phyloP scores from a whole-genome alignment of 2,888 invertebrate species.

The Cetonia aurata region DNA sequence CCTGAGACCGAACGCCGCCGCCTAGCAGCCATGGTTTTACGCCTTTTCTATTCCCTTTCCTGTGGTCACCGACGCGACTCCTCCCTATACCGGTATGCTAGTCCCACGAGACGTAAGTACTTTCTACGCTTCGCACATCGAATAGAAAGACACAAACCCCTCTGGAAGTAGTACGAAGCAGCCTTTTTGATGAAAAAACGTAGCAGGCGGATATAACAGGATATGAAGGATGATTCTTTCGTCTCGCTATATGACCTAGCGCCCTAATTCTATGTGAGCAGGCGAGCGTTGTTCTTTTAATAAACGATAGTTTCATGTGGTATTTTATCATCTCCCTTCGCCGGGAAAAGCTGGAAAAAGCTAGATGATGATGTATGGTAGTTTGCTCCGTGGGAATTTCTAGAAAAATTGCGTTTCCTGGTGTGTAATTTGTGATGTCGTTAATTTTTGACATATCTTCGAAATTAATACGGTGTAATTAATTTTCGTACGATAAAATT shows the following conservation, averaged over 20 bases:
- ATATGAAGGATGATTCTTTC: not conserved
- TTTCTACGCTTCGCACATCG: not conserved
- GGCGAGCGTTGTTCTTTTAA: not conserved
- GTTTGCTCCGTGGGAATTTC: no score
- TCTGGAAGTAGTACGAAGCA: no score
- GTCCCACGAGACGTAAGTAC: conserved; percentile 16
- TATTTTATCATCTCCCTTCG: not conserved
- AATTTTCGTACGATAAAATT: no score
- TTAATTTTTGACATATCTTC: conserved; percentile 11
- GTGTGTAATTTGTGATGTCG: conserved; percentile 1
- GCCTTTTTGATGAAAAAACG: not conserved
- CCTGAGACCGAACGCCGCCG: conserved; percentile 20
- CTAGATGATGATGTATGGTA: no score
- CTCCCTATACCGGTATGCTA: conserved; percentile 33
- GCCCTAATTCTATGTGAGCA: no score
- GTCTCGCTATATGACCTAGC: no score
- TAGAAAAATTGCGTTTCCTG: no score
- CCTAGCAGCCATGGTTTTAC: not conserved
- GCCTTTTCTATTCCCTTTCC: not conserved
- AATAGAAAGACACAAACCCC: not conserved
- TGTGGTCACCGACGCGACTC: not conserved
- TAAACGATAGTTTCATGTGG: not conserved
- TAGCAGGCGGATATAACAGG: not conserved
- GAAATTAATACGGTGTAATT: not conserved
- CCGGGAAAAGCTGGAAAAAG: not conserved